Conservation (phyloP, 1,140 invertebrate genomes). For the Drosophila leontia region DNA sequence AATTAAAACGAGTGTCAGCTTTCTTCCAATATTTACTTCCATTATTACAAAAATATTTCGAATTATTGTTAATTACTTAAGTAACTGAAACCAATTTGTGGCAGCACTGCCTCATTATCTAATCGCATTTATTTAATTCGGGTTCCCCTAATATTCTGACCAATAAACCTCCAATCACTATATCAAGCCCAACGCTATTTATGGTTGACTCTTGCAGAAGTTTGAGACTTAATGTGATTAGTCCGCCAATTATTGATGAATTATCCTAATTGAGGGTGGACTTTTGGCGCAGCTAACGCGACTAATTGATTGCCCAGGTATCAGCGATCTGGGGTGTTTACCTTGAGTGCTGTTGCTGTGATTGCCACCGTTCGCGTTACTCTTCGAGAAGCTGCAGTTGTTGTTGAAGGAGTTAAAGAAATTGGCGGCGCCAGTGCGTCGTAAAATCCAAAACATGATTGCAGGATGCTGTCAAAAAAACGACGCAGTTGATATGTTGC, state of each 20-base stretch:
- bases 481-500: conserved; percentile 57
- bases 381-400: conserved; percentile 80
- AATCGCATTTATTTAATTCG: background rate
- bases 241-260: conserved; percentile 57
- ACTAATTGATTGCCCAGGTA: conserved; percentile 58
- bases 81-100: background rate
- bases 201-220: conserved; percentile 22
- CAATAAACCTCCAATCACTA: background rate
- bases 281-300: conserved; percentile 28
- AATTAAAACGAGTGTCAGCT: background rate
- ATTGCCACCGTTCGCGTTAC: conserved; percentile 59
- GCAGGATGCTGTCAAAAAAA: conserved; percentile 17
- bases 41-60: background rate
- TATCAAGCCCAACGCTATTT: conserved; percentile 8
- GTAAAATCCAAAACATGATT: conserved; percentile 85
- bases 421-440: conserved; percentile 81
- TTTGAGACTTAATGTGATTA: conserved; percentile 21
- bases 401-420: conserved; percentile 85
- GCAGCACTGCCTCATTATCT: background rate
- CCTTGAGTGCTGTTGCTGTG: conserved; percentile 73
- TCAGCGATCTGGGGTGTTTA: conserved; percentile 33
- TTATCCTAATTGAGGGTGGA: conserved; percentile 63
- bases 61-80: background rate
- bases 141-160: background rate
- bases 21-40: background rate